These are phyloP conservation scores for Entomobrya multifasciata DNA, from an alignment of 2,888 invertebrate genomes.

Conservation along the genomic window DNA sequence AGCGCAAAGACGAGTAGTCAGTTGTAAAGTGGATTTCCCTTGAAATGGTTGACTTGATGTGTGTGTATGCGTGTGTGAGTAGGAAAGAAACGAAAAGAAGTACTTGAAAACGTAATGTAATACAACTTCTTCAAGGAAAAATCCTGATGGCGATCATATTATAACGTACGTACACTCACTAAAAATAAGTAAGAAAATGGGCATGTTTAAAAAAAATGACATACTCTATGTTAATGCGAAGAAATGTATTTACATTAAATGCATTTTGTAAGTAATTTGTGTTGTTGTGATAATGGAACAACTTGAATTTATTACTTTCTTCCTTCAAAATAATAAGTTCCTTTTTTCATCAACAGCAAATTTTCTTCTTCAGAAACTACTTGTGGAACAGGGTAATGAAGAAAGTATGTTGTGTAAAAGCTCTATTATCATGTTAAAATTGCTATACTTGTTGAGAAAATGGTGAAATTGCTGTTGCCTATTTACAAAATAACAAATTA, in stretches of 20 bases:
- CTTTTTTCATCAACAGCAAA: constrained; percentile 3
- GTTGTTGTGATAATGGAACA: constrained; percentile 1
- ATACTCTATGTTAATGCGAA: not conserved
- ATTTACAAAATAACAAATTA: no score
- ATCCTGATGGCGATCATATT: constrained; percentile 4
- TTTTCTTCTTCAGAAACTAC: not conserved
- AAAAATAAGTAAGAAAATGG: no score
- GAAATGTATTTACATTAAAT: constrained; percentile 8
- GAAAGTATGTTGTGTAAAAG: no score
- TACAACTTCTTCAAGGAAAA: no score
- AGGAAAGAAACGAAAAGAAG: no score
- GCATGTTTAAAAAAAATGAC: constrained; percentile 28
- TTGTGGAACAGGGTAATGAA: not conserved
- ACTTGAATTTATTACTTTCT: not conserved
- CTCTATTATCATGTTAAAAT: not conserved
- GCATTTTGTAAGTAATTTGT: constrained; percentile 29
- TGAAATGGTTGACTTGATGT: constrained; percentile 50
- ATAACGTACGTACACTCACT: no score
- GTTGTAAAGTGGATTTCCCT: constrained; percentile 49
- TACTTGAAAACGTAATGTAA: constrained; percentile 47
- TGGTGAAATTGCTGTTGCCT: not conserved
- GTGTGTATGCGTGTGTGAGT: no score
- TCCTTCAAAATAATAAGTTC: not conserved
- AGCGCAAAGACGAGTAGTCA: constrained; percentile 1
- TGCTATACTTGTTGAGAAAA: not conserved